Evolutionary conservation across 1,140 invertebrate genomes (phyloP).

Genomic region (Protaetia brevitarsis): DNA sequence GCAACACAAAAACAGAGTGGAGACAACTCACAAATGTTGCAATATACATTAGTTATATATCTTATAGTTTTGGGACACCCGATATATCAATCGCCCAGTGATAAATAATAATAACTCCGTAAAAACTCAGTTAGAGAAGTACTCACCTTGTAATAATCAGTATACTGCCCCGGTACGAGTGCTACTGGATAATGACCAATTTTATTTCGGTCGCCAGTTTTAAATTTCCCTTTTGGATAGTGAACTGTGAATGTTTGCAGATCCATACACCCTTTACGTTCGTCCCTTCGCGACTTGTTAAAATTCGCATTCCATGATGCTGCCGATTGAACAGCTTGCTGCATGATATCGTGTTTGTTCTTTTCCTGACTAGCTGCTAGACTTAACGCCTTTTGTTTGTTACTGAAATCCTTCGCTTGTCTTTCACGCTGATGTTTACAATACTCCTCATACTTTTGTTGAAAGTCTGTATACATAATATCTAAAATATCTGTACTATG

Average conservation of each 20-base stretch:
- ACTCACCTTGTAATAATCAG: slow-evolving; percentile 76
- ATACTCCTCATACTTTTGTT: slow-evolving; percentile 92
- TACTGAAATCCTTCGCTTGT: slow-evolving; percentile 69
- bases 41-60: no score
- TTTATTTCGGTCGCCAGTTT: slow-evolving; percentile 49
- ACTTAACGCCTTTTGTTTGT: slow-evolving; percentile 60
- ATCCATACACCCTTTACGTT: slow-evolving; percentile 68
- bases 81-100: no score
- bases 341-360: slow-evolving; percentile 67
- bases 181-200: slow-evolving; percentile 84
- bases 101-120: no score
- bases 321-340: slow-evolving; percentile 83
- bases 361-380: slow-evolving; percentile 45
- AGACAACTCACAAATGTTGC: no score
- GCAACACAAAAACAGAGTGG: no score
- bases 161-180: slow-evolving; percentile 89
- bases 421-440: slow-evolving; percentile 76
- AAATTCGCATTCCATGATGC: slow-evolving; percentile 85
- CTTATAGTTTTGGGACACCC: no score
- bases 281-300: slow-evolving; percentile 68
- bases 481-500: slow-evolving; percentile 89
- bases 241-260: slow-evolving; percentile 60
- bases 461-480: slow-evolving; percentile 92
- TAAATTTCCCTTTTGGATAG: slow-evolving; percentile 51
- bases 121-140: slow-evolving; percentile 17